These are phyloP conservation scores for Tarsius wallacei DNA, from an alignment of 2,797 vertebrate species.

Conservation along the genomic window DNA sequence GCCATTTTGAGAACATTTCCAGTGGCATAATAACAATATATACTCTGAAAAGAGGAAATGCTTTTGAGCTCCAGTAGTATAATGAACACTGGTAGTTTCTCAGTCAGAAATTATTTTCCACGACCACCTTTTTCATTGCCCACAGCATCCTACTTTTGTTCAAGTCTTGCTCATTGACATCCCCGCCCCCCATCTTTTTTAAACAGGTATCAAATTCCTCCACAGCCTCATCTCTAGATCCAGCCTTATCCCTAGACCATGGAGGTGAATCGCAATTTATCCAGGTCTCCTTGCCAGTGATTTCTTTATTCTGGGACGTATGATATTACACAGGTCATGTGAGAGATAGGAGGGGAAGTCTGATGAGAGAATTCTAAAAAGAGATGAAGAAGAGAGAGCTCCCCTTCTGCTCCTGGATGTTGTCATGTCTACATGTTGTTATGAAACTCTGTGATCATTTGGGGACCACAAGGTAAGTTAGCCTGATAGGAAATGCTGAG, in stretches of 20 bases:
- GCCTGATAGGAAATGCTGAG: not conserved
- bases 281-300: not conserved
- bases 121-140: not conserved
- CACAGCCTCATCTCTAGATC: not conserved
- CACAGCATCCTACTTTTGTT: not conserved
- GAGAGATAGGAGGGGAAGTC: not conserved
- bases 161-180: not conserved
- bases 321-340: not conserved
- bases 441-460: not conserved
- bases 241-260: not conserved
- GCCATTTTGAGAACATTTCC: not conserved
- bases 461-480: not conserved
- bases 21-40: not conserved
- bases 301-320: not conserved
- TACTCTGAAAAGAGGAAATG: not conserved
- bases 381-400: not conserved
- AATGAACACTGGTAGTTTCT: not conserved
- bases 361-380: not conserved
- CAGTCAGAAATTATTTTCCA: not conserved
- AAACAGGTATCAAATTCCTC: not conserved
- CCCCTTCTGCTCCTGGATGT: not conserved
- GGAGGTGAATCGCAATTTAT: not conserved
- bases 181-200: not conserved
- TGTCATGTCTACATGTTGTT: not conserved
- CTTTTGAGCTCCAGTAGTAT: not conserved